Conservation (phyloP, 2,113 vertebrate genomes). For the Terrapene triunguis region DNA sequence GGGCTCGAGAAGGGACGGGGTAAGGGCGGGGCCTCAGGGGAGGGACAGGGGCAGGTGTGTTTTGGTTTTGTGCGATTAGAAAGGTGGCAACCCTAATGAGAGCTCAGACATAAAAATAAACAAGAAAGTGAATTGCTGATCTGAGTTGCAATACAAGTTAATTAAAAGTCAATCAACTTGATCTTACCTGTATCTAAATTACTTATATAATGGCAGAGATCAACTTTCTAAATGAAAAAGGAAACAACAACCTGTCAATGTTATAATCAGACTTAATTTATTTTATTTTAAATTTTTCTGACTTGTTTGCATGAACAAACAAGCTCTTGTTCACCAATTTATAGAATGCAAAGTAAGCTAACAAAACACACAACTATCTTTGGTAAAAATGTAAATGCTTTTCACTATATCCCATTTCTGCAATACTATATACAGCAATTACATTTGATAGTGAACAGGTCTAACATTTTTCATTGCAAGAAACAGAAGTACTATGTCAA, state of each 20-base stretch:
- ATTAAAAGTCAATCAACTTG: background rate
- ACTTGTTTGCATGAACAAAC: background rate
- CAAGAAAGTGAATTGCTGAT: background rate
- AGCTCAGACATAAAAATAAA: background rate
- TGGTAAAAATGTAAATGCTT: background rate
- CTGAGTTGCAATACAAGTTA: background rate
- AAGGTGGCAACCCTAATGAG: no score
- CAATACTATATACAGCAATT: background rate
- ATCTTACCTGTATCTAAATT: background rate
- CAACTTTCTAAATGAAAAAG: background rate
- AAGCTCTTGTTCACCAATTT: background rate
- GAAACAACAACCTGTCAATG: background rate
- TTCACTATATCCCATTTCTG: background rate
- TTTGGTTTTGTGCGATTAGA: no score
- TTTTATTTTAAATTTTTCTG: background rate
- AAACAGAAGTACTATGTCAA: background rate
- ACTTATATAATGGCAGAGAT: background rate
- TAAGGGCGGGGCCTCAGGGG: no score
- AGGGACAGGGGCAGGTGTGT: no score
- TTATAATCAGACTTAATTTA: background rate
- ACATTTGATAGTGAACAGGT: background rate
- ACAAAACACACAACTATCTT: background rate
- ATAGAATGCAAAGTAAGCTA: background rate
- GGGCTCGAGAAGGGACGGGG: no score
- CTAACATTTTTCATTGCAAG: background rate